Percentiles rank a stretch among this genome's conserved stretches.
Conservation (phyloP, 2,797 vertebrate species). For the Platyrinchus mystaceus region DNA sequence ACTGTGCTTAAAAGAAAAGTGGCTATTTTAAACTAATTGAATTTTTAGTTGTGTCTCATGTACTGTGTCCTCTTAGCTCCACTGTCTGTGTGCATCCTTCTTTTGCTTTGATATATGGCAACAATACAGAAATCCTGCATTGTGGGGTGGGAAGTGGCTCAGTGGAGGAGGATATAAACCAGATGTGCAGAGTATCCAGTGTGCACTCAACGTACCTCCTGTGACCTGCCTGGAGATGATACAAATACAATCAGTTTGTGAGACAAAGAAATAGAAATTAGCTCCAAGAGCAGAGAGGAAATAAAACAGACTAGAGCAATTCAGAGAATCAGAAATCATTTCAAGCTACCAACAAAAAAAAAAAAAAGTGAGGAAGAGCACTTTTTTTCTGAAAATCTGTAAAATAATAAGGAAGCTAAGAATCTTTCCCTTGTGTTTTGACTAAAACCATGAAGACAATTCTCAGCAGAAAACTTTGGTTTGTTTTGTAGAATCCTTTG, state of each 20-base stretch:
- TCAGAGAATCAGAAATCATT: neutral
- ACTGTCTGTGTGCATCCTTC: neutral
- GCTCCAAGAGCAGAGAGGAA: neutral
- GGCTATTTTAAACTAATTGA: neutral
- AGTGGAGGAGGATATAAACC: constrained; percentile 41
- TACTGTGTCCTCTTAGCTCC: neutral
- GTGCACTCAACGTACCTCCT: neutral
- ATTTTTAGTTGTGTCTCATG: neutral
- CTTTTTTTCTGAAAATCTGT: neutral
- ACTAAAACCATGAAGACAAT: neutral
- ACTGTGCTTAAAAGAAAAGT: neutral
- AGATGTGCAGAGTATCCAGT: constrained; percentile 9
- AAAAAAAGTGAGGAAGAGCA: neutral
- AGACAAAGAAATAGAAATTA: constrained; percentile 26
- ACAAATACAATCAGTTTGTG: constrained; percentile 7
- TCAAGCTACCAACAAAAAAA: neutral
- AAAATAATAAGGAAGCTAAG: neutral
- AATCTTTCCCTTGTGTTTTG: neutral
- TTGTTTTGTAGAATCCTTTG: neutral
- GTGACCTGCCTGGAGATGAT: constrained; percentile 34
- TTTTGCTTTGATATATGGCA: constrained; percentile 24
- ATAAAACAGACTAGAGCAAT: neutral
- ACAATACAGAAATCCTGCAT: neutral
- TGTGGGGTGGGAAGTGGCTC: constrained; percentile 1
- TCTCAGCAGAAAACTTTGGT: neutral